Evolutionary conservation across 2,797 vertebrate species (phyloP).

Genomic region (Lithobates sylvaticus): DNA sequence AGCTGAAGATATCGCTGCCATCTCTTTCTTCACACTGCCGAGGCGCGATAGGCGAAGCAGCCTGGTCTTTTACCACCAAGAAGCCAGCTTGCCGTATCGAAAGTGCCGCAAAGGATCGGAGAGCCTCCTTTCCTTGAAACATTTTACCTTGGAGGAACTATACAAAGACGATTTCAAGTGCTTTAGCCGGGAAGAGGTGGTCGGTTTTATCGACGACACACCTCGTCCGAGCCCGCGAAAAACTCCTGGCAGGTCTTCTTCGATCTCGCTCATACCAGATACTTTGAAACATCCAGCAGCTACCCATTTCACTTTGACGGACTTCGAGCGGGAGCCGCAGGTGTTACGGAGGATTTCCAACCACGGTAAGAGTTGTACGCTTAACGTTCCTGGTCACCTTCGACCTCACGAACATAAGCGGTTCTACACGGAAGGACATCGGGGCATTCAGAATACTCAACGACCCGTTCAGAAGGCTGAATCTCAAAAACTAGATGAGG

Average conservation of each 20-base stretch:
- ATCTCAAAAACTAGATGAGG: conserved; percentile 66
- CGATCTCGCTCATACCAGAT: conserved; percentile 80
- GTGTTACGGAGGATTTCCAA: conserved; percentile 77
- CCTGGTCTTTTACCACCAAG: conserved; percentile 82
- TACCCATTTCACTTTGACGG: conserved; percentile 83
- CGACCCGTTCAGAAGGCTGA: conserved; percentile 61
- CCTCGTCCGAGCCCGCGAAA: conserved; percentile 82
- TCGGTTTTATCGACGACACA: conserved; percentile 84
- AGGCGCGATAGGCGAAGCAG: conserved; percentile 82
- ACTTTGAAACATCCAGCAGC: conserved; percentile 72
- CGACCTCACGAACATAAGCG: conserved; percentile 57
- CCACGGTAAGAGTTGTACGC: conserved; percentile 69
- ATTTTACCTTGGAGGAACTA: conserved; percentile 75
- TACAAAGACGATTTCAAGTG: conserved; percentile 77
- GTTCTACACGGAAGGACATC: conserved; percentile 62
- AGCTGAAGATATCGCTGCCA: conserved; percentile 84
- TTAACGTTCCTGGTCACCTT: conserved; percentile 25
- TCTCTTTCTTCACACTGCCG: conserved; percentile 76
- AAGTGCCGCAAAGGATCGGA: conserved; percentile 86
- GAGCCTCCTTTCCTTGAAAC: conserved; percentile 79
- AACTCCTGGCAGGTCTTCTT: conserved; percentile 78
- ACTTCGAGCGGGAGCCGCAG: conserved; percentile 88
- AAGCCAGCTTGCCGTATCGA: conserved; percentile 80
- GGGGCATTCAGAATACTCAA: conserved; percentile 22
- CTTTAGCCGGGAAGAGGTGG: conserved; percentile 86